Evolutionary conservation across 2,113 vertebrate species (phyloP), one percentile per base, ranked within the genome.

Genomic region (Struthio camelus): DNA sequence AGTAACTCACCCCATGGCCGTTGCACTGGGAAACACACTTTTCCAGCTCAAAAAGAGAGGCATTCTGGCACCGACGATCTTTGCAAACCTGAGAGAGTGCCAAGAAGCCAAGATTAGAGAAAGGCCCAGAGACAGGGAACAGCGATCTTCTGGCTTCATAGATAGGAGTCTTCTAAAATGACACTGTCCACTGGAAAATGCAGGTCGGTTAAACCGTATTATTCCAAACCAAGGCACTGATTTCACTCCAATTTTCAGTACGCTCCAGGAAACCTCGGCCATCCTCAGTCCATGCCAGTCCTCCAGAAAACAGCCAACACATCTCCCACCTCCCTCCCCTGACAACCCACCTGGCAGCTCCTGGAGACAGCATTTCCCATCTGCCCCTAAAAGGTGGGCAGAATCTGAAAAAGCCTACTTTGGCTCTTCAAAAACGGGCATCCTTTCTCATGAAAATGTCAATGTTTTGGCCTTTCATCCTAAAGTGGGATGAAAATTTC

Each of bases 41-140:
- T 50, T 99, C 98, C 97, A 99, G 97, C 97, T 99, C 98, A 3
- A 92, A 97, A 67, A 99, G 99, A 44, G 99, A 99, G 5, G 97
- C 98, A 40, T 99, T 99, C 91, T 98, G 98, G 94, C 99, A 99
- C 38, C 96, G 98, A 6, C 98, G 98, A 75, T 99, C 98, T 92
- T 98, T 98, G 97, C 99, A 99, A 75, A 99, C 99, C 99, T 99
- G 94, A 9, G 89, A 34, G 58, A 84, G 46, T 90, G 78, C 23
- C 16, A 12, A 94, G 79, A 71, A 88, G n/a, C 27, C 28, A n/a
- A 5, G 61, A 11, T 85, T 44, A 72, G 36, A 13, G 24, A 9
- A 46, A 71, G 25, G 14, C 3, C 18, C 5, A 66, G 36, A 27
- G 2, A 30, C 23, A 7, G 25, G 50, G 1, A 5, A 32, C 51